Percentiles rank a stretch among this genome's conserved stretches.
Conservation (phyloP, 2,888 invertebrate genomes). For the Germaria angustata region DNA sequence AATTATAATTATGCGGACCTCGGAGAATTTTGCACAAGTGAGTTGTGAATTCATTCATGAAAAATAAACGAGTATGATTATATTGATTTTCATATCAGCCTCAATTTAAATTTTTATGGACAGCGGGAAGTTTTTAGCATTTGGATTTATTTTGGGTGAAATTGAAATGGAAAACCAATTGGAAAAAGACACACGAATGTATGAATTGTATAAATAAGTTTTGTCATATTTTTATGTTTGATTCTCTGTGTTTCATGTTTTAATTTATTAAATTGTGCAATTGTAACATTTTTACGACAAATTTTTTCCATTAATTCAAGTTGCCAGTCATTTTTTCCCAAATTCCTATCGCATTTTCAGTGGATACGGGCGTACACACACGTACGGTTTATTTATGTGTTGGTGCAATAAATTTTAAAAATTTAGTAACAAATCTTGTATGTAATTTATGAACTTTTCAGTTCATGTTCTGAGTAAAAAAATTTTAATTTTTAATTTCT, state of each 20-base stretch:
- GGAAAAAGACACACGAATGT: neutral
- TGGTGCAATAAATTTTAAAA: too few species aligned
- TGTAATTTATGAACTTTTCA: too few species aligned
- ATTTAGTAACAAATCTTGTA: too few species aligned
- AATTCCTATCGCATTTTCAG: too few species aligned
- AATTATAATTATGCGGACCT: neutral
- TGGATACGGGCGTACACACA: too few species aligned
- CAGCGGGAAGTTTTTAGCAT: too few species aligned
- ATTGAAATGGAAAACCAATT: neutral
- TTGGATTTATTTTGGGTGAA: neutral
- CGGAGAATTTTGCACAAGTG: neutral
- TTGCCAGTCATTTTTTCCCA: too few species aligned
- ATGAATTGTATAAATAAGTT: neutral
- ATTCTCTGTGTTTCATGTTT: neutral
- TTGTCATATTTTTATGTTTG: too few species aligned
- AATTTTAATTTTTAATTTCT: too few species aligned
- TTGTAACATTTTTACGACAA: constrained; percentile 28
- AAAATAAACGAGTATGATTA: neutral
- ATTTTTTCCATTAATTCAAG: too few species aligned
- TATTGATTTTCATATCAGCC: neutral
- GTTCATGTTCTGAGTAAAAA: too few species aligned
- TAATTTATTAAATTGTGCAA: constrained; percentile 22
- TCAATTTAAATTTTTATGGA: neutral
- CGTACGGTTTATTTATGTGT: too few species aligned
- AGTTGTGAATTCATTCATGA: neutral